Evolutionary conservation across 2,888 invertebrate species (phyloP).

Genomic region (Tethea ocularis): DNA sequence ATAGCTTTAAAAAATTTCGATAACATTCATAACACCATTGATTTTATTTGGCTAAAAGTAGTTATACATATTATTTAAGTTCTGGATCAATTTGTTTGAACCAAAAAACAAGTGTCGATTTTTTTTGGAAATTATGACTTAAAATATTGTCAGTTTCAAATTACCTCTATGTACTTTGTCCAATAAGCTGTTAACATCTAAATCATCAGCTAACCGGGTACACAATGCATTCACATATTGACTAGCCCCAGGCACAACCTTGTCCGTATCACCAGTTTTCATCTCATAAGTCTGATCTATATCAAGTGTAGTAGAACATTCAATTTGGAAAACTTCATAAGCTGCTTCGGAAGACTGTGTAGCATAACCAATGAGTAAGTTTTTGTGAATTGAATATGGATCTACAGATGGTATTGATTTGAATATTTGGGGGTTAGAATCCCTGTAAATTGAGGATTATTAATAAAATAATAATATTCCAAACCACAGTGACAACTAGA

Average conservation of each 20-base stretch:
- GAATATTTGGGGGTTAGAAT: constrained; percentile 57
- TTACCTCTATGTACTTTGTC: constrained; percentile 78
- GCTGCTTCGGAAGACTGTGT: constrained; percentile 66
- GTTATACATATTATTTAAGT: too few relatives aligned
- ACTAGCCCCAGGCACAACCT: constrained; percentile 62
- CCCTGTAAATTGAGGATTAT: constrained; percentile 44
- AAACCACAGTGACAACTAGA: too few relatives aligned
- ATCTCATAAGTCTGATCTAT: constrained; percentile 61
- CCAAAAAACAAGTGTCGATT: too few relatives aligned
- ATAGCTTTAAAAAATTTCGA: too few relatives aligned
- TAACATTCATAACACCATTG: too few relatives aligned
- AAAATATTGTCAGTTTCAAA: not conserved
- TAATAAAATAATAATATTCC: not conserved
- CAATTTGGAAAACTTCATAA: constrained; percentile 72
- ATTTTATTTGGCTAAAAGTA: too few relatives aligned
- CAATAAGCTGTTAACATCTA: constrained; percentile 70
- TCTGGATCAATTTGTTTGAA: too few relatives aligned
- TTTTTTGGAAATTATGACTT: not conserved
- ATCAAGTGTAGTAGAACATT: constrained; percentile 62
- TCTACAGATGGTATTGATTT: constrained; percentile 54
- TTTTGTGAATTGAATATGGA: constrained; percentile 65
- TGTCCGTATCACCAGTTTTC: constrained; percentile 60
- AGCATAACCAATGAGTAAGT: constrained; percentile 69
- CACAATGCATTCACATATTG: constrained; percentile 73
- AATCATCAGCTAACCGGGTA: constrained; percentile 61